phyloP scores from a whole-genome alignment of 2,888 invertebrate genomes.

The Mythimna vitellina region DNA sequence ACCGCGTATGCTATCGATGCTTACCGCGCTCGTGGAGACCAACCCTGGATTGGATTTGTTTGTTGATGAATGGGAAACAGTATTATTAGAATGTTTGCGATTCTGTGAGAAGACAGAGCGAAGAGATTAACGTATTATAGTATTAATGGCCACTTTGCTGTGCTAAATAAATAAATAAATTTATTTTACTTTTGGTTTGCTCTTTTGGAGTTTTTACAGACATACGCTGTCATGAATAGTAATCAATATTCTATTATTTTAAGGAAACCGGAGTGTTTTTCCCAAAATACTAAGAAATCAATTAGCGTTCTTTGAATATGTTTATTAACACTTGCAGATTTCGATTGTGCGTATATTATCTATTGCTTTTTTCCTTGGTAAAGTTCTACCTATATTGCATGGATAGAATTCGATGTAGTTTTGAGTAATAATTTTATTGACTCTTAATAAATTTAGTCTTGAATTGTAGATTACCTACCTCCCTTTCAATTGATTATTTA shows the following conservation, averaged over 20 bases:
- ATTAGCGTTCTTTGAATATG: conserved; percentile 26
- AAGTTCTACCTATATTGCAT: not conserved
- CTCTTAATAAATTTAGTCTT: not conserved
- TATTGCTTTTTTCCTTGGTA: conserved; percentile 10
- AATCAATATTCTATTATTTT: not conserved
- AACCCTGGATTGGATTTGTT: too few species aligned
- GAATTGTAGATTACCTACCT: too few species aligned
- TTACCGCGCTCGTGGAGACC: too few species aligned
- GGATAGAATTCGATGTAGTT: too few species aligned
- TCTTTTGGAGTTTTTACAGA: not conserved
- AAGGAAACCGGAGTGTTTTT: not conserved
- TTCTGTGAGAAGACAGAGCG: too few species aligned
- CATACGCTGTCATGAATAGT: not conserved
- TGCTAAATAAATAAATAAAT: too few species aligned
- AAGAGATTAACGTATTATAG: too few species aligned
- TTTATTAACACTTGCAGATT: conserved; percentile 3
- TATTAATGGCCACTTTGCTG: too few species aligned
- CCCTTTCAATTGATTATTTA: not conserved
- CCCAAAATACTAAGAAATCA: not conserved
- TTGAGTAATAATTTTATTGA: not conserved
- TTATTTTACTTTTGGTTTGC: not conserved
- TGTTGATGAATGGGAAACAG: too few species aligned
- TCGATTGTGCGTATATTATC: not conserved
- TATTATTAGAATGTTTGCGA: too few species aligned
- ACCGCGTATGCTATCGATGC: too few species aligned